Base-by-base conservation (phyloP, 1,140 invertebrate genomes). In the Heliconius hermathena region DNA sequence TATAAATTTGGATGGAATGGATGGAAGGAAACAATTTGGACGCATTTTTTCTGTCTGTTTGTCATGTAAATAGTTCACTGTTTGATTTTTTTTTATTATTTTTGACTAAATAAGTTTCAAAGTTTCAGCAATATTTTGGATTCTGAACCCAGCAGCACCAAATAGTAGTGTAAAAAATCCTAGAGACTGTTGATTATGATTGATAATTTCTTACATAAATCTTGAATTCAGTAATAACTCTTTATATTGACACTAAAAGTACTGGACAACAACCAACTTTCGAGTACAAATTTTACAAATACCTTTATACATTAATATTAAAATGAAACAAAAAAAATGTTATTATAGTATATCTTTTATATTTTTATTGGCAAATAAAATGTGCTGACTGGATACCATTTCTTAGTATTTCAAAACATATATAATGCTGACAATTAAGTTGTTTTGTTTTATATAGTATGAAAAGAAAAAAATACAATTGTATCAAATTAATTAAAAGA, bases 1-100 rank as follows among this genome's bases (percentile, higher is more conserved):
- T 57, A 57, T 57, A 57, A 57, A 57, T 57, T 57, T 57, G n/a
- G n/a, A n/a, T n/a, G n/a, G n/a, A n/a, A n/a, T 33, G 33, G 33
- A 57, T 57, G 54, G n/a, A 57, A 11, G 11, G 8, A 57, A 11
- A 57, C 54, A 57, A 11, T 52, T 57, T 57, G n/a, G 54, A 57
- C 2, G n/a, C 49, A 0, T 46, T 52, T 20, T 3, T 57, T 57
- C 54, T 22, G 54, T 22, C 54, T 57, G n/a, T 71, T 20, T 5
- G 72, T 73, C 26, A 38, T 76, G 38, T 76, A 76, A 70, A 70
- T 76, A 76, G 57, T 33, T 22, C n/a, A 74, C 9, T 22, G n/a
- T 22, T 3, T n/a, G 20, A 9, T 9, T n/a, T 2, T 57, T 57
- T 57, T 3, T 22, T 11, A 9, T 57, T 22, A 11, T 57, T 57